Conservation (phyloP, 2,113 vertebrate species). For the Psephotus haematonotus region DNA sequence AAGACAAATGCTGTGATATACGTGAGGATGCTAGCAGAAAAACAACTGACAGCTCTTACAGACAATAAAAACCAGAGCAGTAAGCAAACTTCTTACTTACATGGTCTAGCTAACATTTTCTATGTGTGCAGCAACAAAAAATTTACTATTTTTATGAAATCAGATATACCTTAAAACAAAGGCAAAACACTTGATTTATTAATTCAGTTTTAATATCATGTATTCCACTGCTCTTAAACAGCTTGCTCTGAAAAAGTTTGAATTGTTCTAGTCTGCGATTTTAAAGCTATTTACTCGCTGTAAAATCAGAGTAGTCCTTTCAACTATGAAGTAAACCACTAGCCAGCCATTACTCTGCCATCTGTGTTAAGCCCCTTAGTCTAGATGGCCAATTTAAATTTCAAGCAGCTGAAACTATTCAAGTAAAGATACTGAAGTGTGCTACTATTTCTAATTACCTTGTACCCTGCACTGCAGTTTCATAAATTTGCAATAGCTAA, state of each 20-base stretch:
- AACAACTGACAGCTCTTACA: background rate
- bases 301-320: background rate
- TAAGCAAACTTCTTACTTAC: background rate
- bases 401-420: background rate
- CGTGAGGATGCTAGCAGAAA: background rate
- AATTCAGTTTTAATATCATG: background rate
- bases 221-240: background rate
- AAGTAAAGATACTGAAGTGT: background rate
- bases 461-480: background rate
- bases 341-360: background rate
- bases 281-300: background rate
- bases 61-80: background rate
- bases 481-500: background rate
- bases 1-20: background rate
- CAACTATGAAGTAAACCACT: background rate
- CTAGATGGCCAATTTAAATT: background rate
- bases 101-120: background rate
- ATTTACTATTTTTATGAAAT: background rate
- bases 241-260: background rate
- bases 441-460: conserved; percentile 31
- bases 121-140: background rate
- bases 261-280: background rate
- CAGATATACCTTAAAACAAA: background rate
- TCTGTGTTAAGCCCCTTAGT: background rate
- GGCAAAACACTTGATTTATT: background rate